Percentiles rank a stretch among this genome's conserved stretches.
These are phyloP conservation scores for Platyrinchus mystaceus DNA, from an alignment of 2,797 vertebrate genomes.

Conservation along the genomic window DNA sequence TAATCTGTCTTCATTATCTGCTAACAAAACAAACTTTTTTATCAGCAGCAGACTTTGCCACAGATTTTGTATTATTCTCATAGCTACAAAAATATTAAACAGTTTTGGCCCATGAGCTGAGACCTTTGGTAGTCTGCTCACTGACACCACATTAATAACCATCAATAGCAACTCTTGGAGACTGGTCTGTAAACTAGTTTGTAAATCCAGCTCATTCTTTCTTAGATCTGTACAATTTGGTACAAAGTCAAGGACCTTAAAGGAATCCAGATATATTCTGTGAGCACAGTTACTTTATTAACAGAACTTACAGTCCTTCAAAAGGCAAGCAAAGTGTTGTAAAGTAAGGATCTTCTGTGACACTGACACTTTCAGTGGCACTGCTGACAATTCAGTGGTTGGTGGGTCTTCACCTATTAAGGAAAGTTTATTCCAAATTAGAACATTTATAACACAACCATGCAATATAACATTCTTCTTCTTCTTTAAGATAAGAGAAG, in stretches of 20 bases:
- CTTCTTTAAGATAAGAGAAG: background rate
- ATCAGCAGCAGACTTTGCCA: background rate
- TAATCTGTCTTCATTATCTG: background rate
- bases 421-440: background rate
- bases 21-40: background rate
- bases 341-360: background rate
- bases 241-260: background rate
- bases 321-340: background rate
- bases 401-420: background rate
- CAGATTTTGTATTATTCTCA: background rate
- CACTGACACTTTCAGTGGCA: background rate
- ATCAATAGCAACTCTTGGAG: background rate
- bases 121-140: background rate
- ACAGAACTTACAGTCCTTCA: background rate
- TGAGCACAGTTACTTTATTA: background rate
- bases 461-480: background rate
- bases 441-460: background rate
- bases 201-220: background rate
- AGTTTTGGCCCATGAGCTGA: background rate
- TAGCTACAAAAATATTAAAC: background rate
- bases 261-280: background rate
- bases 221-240: background rate
- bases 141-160: fast-evolving
- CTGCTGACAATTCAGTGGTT: background rate
- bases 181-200: background rate